Evolutionary conservation across 2,113 vertebrate species (phyloP), one percentile per base, ranked within the genome.

Genomic region (Noturus placidus): DNA sequence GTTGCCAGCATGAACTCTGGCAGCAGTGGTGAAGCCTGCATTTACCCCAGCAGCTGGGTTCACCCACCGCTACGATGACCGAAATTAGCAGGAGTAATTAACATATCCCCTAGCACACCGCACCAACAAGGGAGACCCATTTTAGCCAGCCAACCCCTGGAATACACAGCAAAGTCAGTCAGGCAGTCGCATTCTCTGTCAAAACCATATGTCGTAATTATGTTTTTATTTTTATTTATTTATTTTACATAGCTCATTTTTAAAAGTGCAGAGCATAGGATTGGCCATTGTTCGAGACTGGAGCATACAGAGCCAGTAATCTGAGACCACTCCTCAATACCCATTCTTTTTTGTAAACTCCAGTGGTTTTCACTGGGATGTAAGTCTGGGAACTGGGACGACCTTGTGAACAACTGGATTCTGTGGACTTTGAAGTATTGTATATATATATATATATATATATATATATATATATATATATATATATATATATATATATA

Each of bases 21-120:
- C 91, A 93, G 91, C 91, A 87, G 90, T 88, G 87, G 91, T 92
- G 90, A 93, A 94, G 91, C 94, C 94, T 93, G 91, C 90, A 93
- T 95, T 95, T 95, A 95, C 93, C 94, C 94, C 93, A 93, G 91
- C 94, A 93, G 93, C 94, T 95, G 94, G 92, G 88, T 93, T 94
- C 94, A 94, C 93, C 91, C 92, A 90, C 92, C 92, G 89, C 92
- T 91, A 92, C 93, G 95, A 95, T 95, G 95, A 95, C 89, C 87
- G 90, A 91, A 92, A 95, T 95, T 95, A 95, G 92, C 94, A 94
- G 93, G 93, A 91, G 93, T 94, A 95, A 95, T 95, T 94, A 95
- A 94, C 93, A 92, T 93, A 95, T 94, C 92, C 89, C 65, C 94
- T 95, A 92, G 93, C 93, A 95, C 92, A 90, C 92, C 89, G 92